Percentiles rank a stretch among this genome's conserved stretches.
Conservation (phyloP, 2,113 vertebrate genomes). For the Agelaius phoeniceus region DNA sequence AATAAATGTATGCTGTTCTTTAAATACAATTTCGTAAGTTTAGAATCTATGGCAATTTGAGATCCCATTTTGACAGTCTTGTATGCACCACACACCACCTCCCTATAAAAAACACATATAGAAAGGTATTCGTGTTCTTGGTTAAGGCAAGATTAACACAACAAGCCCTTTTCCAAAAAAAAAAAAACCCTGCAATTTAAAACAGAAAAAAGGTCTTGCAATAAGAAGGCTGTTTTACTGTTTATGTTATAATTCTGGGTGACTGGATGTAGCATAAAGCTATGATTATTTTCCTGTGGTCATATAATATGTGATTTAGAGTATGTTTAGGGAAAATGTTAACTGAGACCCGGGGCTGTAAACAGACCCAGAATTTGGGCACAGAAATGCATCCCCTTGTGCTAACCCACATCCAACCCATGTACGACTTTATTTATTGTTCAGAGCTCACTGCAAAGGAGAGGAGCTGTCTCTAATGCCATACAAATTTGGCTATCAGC, state of each 20-base stretch:
- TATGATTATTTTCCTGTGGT: constrained; percentile 29
- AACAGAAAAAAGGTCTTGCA: not conserved
- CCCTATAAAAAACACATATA: not conserved
- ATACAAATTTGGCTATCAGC: constrained; percentile 27
- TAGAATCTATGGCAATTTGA: not conserved
- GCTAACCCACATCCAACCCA: not conserved
- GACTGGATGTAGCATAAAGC: constrained; percentile 26
- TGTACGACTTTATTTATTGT: not conserved
- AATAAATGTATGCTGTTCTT: not conserved
- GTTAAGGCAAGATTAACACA: not conserved
- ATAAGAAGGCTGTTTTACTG: not conserved
- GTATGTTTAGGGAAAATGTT: not conserved
- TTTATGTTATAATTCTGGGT: constrained; percentile 41
- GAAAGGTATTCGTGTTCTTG: not conserved
- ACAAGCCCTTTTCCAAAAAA: not conserved
- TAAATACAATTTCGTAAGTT: not conserved
- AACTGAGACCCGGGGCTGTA: not conserved
- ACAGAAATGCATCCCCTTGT: not conserved
- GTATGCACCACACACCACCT: not conserved
- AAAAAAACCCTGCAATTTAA: not conserved
- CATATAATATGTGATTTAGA: not conserved
- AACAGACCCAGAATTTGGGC: not conserved
- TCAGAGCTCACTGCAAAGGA: not conserved
- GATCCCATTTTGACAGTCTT: not conserved
- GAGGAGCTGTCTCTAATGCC: not conserved